phyloP scores from a whole-genome alignment of 2,113 vertebrate genomes.

The Ceyx cyanopectus region DNA sequence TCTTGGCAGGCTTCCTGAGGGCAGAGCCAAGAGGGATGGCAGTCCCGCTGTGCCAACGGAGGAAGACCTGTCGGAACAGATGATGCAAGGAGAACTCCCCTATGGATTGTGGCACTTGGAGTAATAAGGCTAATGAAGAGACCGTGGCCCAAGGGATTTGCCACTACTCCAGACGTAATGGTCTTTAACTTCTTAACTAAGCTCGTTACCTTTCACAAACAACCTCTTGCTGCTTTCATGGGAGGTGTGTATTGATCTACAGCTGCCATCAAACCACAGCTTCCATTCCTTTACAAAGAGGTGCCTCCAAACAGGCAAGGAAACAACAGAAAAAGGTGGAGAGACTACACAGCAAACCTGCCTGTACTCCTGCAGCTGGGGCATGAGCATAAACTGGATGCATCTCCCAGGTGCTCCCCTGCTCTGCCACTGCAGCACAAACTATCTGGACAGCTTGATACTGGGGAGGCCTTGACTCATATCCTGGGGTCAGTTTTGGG shows the following conservation, averaged over 20 bases:
- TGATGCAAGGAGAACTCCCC: fast-evolving
- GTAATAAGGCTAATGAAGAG: neutral
- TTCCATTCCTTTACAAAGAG: neutral
- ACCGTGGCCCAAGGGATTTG: neutral
- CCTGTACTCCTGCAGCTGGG: fast-evolving
- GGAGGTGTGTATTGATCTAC: neutral
- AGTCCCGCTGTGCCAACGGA: neutral
- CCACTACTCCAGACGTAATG: neutral
- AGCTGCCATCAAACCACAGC: neutral
- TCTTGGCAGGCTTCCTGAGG: neutral
- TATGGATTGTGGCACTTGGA: neutral
- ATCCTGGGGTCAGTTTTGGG: no score
- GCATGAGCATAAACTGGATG: fast-evolving
- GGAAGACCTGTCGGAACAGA: neutral
- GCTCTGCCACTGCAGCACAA: no score
- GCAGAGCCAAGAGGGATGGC: neutral
- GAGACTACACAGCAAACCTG: neutral
- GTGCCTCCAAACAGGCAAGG: neutral
- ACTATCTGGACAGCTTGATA: no score
- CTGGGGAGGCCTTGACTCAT: no score
- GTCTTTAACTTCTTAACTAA: neutral
- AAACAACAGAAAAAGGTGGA: neutral
- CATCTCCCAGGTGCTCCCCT: neutral
- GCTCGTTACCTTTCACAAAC: neutral
- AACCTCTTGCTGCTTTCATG: neutral